Conservation (phyloP, 1,140 invertebrate species). For the Brachionus angularis region DNA sequence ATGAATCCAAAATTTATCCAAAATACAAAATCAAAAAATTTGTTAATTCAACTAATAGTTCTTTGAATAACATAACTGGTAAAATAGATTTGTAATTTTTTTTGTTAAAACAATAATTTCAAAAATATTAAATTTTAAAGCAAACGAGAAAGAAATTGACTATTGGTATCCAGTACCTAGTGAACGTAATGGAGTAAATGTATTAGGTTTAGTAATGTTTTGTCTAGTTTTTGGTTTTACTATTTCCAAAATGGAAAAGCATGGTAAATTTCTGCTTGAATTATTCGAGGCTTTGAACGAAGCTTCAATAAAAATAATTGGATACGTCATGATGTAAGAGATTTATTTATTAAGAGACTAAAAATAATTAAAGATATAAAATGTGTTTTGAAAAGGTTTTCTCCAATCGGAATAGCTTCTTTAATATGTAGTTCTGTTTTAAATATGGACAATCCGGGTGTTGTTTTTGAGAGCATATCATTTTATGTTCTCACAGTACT, state of each 20-base stretch:
- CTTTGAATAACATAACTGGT: constrained; percentile 3
- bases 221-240: constrained; percentile 47
- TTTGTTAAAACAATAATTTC: no score
- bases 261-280: constrained; percentile 45
- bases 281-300: constrained; percentile 47
- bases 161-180: constrained; percentile 29
- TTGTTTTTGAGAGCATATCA: constrained; percentile 77
- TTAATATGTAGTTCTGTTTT: constrained; percentile 82
- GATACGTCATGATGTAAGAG: constrained; percentile 47
- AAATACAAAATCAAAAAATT: constrained; percentile 36
- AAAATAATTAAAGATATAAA: constrained; percentile 57
- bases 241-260: constrained; percentile 46
- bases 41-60: constrained; percentile 43
- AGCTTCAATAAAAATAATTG: constrained; percentile 46
- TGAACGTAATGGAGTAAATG: constrained; percentile 47
- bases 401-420: constrained; percentile 83
- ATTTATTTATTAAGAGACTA: neutral
- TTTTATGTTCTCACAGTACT: constrained; percentile 86
- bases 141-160: constrained; percentile 39
- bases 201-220: constrained; percentile 49
- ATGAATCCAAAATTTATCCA: constrained; percentile 9
- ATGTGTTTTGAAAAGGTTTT: constrained; percentile 66
- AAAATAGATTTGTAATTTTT: neutral
- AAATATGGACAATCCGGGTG: constrained; percentile 75
- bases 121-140: no score